Base-by-base conservation (phyloP, 1,140 invertebrate genomes). In the Calephelis nemesis region DNA sequence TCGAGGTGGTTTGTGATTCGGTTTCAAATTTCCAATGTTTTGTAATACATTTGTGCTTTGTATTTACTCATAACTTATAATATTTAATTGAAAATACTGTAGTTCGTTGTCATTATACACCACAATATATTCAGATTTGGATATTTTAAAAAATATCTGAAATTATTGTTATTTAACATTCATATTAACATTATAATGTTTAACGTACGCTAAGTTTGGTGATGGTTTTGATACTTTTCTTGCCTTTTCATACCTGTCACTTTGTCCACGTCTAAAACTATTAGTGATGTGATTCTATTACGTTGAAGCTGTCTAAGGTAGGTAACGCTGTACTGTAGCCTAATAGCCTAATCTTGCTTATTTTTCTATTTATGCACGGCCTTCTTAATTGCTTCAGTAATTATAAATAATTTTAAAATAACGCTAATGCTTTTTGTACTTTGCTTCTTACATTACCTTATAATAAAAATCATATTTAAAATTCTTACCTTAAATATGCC, bases 161-260 rank as follows among this genome's bases (percentile, higher is more conserved):
- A 45, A 8, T 42, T 65, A 65, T 47, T 65, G 42, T 52, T 19
- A 65, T n/a, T 13, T 52, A 54, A 54, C 13, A 11, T 45, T 63
- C 62, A 65, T 65, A 30, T 65, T 52, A 54, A 58, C 39, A 39
- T 66, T 13, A 15, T 68, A 48, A 68, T 70, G 13, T 68, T 64
- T 71, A 65, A 68, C 15, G 19, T 66, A 71, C 71, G 79, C 85
- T 87, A 84, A 80, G 84, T 81, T 84, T 81, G 88, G 88, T 91
- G 88, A 88, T 84, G 88, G 88, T 91, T 91, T 50, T 88, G 88
- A 91, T 91, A 91, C 87, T 86, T 70, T 81, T 70, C 70, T 75
- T 30, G 54, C 54, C 30, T 60, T 40, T 13, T 72, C 52, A 67
- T 71, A 70, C 74, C 66, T 63, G n/a, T 76, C 71, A 71, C 54